Evolutionary conservation across 2,888 invertebrate species (phyloP).

Genomic region (Nemotelus nigrinus): DNA sequence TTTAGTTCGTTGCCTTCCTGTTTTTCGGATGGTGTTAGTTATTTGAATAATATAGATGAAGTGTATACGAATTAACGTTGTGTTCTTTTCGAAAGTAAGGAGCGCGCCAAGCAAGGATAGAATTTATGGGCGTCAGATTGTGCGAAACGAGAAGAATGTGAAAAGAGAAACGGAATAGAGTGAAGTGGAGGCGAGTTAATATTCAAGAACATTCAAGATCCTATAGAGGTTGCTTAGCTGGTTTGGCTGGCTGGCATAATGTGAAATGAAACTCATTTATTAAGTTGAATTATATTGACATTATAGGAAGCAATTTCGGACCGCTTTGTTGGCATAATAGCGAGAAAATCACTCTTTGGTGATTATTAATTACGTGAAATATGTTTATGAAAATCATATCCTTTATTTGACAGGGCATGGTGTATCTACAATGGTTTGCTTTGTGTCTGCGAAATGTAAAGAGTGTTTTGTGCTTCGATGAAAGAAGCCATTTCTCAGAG

Average conservation of each 20-base stretch:
- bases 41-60: conserved; percentile 31
- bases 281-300: conserved; percentile 42
- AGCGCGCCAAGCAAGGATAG: neutral
- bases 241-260: conserved; percentile 10
- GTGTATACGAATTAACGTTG: conserved; percentile 15
- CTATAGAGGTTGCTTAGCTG: neutral
- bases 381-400: conserved; percentile 20
- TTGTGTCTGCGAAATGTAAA: too few relatives aligned
- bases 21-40: conserved; percentile 9
- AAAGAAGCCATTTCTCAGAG: too few relatives aligned
- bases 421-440: too few relatives aligned
- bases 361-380: conserved; percentile 34
- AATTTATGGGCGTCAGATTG: conserved; percentile 7
- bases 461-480: too few relatives aligned
- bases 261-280: conserved; percentile 35
- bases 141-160: neutral
- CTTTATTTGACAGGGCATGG: too few relatives aligned
- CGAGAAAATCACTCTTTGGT: conserved; percentile 27
- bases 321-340: neutral
- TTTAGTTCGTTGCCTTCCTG: conserved; percentile 3
- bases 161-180: neutral
- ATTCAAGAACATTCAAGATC: conserved; percentile 10
- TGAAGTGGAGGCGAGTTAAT: neutral
- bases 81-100: conserved; percentile 7
- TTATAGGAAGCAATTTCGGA: conserved; percentile 23